Base-by-base conservation (phyloP, 2,888 invertebrate species). In the Parasteatoda lunata region DNA sequence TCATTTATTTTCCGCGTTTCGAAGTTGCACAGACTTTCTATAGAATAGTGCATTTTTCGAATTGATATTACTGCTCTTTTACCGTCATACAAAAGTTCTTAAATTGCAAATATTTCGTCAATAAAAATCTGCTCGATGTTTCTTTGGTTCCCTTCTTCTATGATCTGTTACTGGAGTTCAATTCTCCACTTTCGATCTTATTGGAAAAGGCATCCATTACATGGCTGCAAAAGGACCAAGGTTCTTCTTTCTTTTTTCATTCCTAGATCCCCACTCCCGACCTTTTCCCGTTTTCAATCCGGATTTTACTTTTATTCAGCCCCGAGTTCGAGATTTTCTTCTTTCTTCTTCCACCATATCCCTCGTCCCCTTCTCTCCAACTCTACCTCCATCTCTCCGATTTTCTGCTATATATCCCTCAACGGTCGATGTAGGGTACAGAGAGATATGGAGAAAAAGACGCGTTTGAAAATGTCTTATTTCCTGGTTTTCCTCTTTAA, bases 141-240 rank as follows among this genome's bases (percentile, higher is more conserved):
- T 30, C 30, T 30, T 30, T 30, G 30, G 30, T 30, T 30, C 2
- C 30, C 30, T 30, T 30, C 30, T 30, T 30, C 30, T 30, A 30
- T 30, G 30, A 30, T 30, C 30, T 30, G 30, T 30, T 30, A 30
- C 30, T 59, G n/a, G 59, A 59, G 59, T 13, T 13, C 59, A n/a
- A 59, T 59, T 86, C 80, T 86, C 76, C 76, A 76, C 80, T 81
- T 86, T 86, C 85, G 85, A 86, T 86, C 80, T 69, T 76, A 77
- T 86, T 86, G 75, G 85, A 86, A 86, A 86, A 86, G 30, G 80
- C 80, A 86, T 86, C 85, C 80, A 80, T 86, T 86, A 86, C 77
- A 76, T 59, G 59, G 59, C 9, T n/a, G 9, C 9, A 59, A 59
- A 59, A 59, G 59, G 13, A 59, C 4, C 7, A 13, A 13, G 30